Percentiles rank a stretch among this genome's conserved stretches.
Conservation (phyloP, 1,140 invertebrate genomes). For the Brachionus plicatilis region DNA sequence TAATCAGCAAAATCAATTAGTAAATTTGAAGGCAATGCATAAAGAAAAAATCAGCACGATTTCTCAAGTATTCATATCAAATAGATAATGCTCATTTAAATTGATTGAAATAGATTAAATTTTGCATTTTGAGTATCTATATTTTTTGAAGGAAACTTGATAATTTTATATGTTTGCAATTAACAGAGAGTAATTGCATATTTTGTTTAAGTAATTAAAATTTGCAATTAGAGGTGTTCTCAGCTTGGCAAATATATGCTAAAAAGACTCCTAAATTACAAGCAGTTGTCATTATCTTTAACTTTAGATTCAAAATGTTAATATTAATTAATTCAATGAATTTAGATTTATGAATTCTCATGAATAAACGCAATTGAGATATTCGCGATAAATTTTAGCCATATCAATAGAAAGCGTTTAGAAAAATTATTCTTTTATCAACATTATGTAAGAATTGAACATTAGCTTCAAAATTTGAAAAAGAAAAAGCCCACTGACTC, state of each 20-base stretch:
- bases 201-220: conserved; percentile 6
- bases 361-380: not conserved
- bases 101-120: conserved; percentile 14
- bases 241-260: not conserved
- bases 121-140: not conserved
- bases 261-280: not conserved
- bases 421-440: not conserved
- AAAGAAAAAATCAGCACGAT: not conserved
- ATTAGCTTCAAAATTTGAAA: not conserved
- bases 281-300: not conserved
- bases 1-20: conserved; percentile 19
- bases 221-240: conserved; percentile 16
- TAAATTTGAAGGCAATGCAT: not conserved
- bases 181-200: conserved; percentile 18
- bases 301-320: not conserved
- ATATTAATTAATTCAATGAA: not conserved
- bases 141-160: conserved; percentile 7
- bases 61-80: not conserved
- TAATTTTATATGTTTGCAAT: conserved; percentile 28
- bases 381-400: not conserved
- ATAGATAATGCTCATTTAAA: conserved; percentile 20
- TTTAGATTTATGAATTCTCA: not conserved
- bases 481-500: not conserved
- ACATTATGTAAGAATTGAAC: not conserved
- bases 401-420: not conserved